phyloP scores from a whole-genome alignment of 2,797 vertebrate genomes.

The Enteromius mattozi region DNA sequence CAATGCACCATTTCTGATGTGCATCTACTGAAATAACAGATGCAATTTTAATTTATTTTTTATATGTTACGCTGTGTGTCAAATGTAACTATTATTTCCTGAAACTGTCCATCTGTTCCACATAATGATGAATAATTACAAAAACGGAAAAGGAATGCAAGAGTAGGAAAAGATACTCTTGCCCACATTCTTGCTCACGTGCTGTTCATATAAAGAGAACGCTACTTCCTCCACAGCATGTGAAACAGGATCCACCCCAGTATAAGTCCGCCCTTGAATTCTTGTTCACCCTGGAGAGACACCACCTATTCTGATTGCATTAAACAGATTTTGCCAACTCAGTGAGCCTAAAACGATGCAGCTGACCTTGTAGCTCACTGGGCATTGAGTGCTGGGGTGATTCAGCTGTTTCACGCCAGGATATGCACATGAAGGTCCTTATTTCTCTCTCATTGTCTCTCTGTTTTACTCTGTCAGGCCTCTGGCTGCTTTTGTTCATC shows the following conservation, averaged over 20 bases:
- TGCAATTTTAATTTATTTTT: not conserved
- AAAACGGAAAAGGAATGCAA: not conserved
- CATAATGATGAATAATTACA: not conserved
- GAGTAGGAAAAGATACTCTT: not conserved
- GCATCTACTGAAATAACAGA: not conserved
- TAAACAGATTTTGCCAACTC: slow-evolving; percentile 75
- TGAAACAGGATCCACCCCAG: slow-evolving; percentile 52
- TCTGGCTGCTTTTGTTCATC: slow-evolving; percentile 15
- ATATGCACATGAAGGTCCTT: slow-evolving; percentile 34
- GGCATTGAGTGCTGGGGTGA: slow-evolving; percentile 21
- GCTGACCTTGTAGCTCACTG: slow-evolving; percentile 70
- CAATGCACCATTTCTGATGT: not conserved
- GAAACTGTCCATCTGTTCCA: slow-evolving; percentile 11
- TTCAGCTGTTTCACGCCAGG: slow-evolving; percentile 46
- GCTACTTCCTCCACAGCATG: slow-evolving; percentile 12
- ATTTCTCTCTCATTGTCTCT: slow-evolving; percentile 25
- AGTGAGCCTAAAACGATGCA: slow-evolving; percentile 73
- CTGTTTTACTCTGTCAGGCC: slow-evolving; percentile 11
- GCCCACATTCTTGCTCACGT: not conserved
- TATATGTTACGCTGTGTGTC: not conserved
- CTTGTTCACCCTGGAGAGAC: slow-evolving; percentile 60
- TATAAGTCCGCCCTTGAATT: slow-evolving; percentile 69
- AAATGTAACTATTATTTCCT: slow-evolving; percentile 8
- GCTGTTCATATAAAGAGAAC: not conserved
- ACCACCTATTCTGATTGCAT: slow-evolving; percentile 69